Base-by-base conservation (phyloP, 2,888 invertebrate genomes). In the Torymus aiolomorphi region DNA sequence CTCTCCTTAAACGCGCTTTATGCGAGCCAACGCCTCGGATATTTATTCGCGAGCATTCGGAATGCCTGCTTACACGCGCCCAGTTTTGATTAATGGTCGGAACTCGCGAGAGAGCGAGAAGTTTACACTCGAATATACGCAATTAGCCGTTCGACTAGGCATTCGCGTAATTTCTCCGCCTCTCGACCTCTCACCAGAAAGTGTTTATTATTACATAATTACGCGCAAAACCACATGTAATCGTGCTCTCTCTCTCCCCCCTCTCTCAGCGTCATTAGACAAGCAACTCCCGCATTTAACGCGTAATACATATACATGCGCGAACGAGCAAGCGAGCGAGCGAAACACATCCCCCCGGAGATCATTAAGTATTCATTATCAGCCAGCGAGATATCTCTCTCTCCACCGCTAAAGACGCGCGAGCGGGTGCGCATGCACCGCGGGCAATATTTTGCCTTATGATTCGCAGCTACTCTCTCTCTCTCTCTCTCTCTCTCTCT, bases 321-420 rank as follows among this genome's bases (percentile, higher is more conserved):
- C 61, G 51, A 10, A 65, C 51, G 49, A 12, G 57, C 69, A 14
- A 51, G 67, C 24, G 51, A 51, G 67, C 24, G 51, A 42, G n/a
- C 18, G 13, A 14, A 16, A 2, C 57, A 14, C 51, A 11, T 31
- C 57, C 65, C 59, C 71, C 24, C 63, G 71, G 31, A 42, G 69
- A 66, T 71, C 72, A 67, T 78, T 67, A 78, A 72, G 59, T 78
- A 72, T 72, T 78, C 78, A 78, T 78, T 72, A 78, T 72, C 72
- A 67, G 61, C 54, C 2, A 31, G 66, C 54, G 61, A 2, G 65
- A 49, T 16, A 57, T 54, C 51, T 51, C 52, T 57, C n/a, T 42
- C 12, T 8, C 42, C 10, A 1, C 11, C 2, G 61, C 54, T 67
- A 67, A 75, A 67, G 67, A 67, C 52, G 42, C 31, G 2, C 42